Conservation (phyloP, 2,888 invertebrate species). For the Tipula unca region DNA sequence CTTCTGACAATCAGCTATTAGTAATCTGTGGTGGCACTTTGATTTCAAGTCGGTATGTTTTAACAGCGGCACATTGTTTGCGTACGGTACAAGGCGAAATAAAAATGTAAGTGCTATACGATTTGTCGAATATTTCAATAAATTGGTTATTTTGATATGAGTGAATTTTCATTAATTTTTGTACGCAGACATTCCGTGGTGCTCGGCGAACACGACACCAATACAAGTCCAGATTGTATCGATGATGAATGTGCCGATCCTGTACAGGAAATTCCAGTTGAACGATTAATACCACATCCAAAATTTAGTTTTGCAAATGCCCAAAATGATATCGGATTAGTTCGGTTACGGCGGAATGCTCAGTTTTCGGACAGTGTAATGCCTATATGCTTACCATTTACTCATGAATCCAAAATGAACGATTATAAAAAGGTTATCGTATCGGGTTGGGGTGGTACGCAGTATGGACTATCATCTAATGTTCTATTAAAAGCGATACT, state of each 20-base stretch:
- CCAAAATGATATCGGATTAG: conserved; percentile 52
- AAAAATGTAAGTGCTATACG: not conserved
- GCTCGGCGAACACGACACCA: conserved; percentile 31
- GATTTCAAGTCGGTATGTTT: conserved; percentile 32
- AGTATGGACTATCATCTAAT: conserved; percentile 28
- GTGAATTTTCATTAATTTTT: not conserved
- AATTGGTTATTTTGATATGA: not conserved
- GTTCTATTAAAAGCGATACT: conserved; percentile 16
- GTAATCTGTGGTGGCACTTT: conserved; percentile 39
- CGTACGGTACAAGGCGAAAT: not conserved
- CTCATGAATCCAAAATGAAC: conserved; percentile 33
- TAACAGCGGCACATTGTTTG: conserved; percentile 38
- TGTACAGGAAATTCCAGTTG: conserved; percentile 37
- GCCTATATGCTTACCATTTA: conserved; percentile 47
- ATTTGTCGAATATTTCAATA: too few relatives aligned
- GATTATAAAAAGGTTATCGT: conserved; percentile 38
- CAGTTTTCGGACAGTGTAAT: conserved; percentile 41
- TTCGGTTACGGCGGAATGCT: conserved; percentile 36
- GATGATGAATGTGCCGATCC: conserved; percentile 36
- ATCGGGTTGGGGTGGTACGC: conserved; percentile 52
- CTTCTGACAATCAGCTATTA: conserved; percentile 23
- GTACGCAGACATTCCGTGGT: conserved; percentile 27
- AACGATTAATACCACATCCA: conserved; percentile 44
- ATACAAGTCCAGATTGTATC: conserved; percentile 27
- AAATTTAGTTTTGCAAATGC: conserved; percentile 39